phyloP scores from a whole-genome alignment of 2,888 invertebrate genomes.

The Trilocha varians region DNA sequence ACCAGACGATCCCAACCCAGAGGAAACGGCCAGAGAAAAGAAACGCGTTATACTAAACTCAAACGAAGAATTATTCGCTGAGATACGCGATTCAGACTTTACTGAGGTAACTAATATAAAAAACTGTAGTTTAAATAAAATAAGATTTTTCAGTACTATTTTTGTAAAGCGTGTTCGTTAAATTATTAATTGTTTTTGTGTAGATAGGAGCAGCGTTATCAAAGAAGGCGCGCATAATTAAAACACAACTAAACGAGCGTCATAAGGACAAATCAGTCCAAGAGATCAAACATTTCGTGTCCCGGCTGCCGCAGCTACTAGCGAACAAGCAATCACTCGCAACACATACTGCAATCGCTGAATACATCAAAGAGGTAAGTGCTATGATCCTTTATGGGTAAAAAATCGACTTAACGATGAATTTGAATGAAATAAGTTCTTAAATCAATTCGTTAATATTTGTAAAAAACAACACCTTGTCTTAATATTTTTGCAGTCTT shows the following conservation, averaged over 20 bases:
- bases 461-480: too few relatives aligned
- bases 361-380: conserved; percentile 88
- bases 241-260: conserved; percentile 87
- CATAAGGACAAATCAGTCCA: conserved; percentile 92
- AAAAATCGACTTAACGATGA: too few relatives aligned
- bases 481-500: too few relatives aligned
- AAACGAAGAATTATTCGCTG: conserved; percentile 88
- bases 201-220: conserved; percentile 88
- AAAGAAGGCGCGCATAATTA: conserved; percentile 88
- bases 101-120: conserved; percentile 83
- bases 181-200: background rate
- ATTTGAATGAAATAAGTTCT: background rate
- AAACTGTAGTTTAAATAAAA: too few relatives aligned
- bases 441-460: background rate
- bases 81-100: conserved; percentile 94
- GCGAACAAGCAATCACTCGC: conserved; percentile 90
- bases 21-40: conserved; percentile 76
- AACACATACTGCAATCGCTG: conserved; percentile 92
- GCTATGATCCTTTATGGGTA: too few relatives aligned
- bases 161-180: too few relatives aligned
- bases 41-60: conserved; percentile 89
- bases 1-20: conserved; percentile 74
- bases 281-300: conserved; percentile 95
- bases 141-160: too few relatives aligned
- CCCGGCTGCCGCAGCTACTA: conserved; percentile 88